Evolutionary conservation across 2,888 invertebrate genomes (phyloP), one percentile per base, ranked within the genome.

Genomic region (Actias luna): DNA sequence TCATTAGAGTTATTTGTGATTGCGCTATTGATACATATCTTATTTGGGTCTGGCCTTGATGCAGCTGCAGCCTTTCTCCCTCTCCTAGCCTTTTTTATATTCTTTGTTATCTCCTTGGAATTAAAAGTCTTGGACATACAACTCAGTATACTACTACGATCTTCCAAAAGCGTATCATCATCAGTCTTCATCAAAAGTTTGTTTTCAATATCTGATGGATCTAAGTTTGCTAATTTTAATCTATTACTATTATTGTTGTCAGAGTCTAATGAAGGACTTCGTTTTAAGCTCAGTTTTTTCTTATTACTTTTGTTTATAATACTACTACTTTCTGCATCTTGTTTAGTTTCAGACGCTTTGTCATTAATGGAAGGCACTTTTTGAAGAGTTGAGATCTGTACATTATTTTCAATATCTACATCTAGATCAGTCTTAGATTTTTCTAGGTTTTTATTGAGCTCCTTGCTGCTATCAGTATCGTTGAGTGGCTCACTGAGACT

Each of bases 141-240:
- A 79, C 86, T 90, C 79, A 93, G 83, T 84, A 93, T 93, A 83
- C 88, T 89, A 85, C 87, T 91, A 82, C 92, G 89, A 71, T 88
- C 89, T 77, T 88, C 82, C 76, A 87, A 87, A 85, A 90, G 93
- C 77, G 91, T 92, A 87, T 94, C 93, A 75, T 93, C 85, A 81
- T 91, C 94, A 94, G 94, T 94, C 85, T 93, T 94, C 83, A 93
- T 86, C 78, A 93, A 82, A 75, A 93, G 85, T 87, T 94, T 94
- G 80, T 94, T 94, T 77, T 94, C 93, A 77, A 94, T 87, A 75
- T 94, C 94, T 71, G 88, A 80, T 82, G 89, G 76, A 83, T 86
- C 87, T 81, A 91, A 85, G 84, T 85, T 85, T 65, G 88, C 91
- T 88, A 92, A 84, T 81, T 87, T 91, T 76, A 82, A 62, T 78